These are phyloP conservation scores for Chrysochloris asiatica DNA, from an alignment of 2,113 vertebrate species.

Conservation along the genomic window DNA sequence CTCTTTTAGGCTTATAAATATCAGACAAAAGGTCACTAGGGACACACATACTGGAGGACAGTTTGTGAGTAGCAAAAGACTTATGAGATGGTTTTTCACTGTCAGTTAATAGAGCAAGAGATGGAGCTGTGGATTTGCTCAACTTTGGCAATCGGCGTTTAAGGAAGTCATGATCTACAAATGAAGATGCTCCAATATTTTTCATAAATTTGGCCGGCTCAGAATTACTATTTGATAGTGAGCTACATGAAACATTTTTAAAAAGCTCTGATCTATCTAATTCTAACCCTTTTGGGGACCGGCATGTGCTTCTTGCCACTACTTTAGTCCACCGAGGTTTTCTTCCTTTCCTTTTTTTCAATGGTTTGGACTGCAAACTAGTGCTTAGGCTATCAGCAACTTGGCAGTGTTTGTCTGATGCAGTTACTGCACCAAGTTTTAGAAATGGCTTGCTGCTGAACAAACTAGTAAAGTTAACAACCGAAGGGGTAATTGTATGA, in stretches of 20 bases:
- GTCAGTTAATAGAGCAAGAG: conserved; percentile 82
- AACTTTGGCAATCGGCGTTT: conserved; percentile 87
- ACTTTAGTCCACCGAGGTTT: conserved; percentile 94
- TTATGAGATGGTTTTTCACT: conserved; percentile 82
- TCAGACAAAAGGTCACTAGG: conserved; percentile 83
- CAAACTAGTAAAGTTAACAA: conserved; percentile 88
- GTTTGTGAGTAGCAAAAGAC: conserved; percentile 84
- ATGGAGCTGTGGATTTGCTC: conserved; percentile 77
- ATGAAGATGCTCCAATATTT: conserved; percentile 78
- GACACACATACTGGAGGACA: conserved; percentile 81
- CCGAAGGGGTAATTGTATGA: conserved; percentile 84
- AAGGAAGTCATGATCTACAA: conserved; percentile 84
- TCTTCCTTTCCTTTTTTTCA: conserved; percentile 94
- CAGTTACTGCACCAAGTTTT: conserved; percentile 84
- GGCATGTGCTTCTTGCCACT: conserved; percentile 84
- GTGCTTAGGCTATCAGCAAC: conserved; percentile 80
- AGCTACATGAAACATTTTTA: conserved; percentile 82
- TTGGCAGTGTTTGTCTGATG: conserved; percentile 86
- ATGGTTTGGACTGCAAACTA: conserved; percentile 88
- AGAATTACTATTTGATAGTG: conserved; percentile 79
- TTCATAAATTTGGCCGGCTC: conserved; percentile 85
- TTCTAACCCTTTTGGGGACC: conserved; percentile 84
- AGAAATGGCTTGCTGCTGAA: conserved; percentile 87
- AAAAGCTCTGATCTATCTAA: conserved; percentile 85
- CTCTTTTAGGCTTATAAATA: conserved; percentile 89